Evolutionary conservation across 2,797 vertebrate genomes (phyloP).

Genomic region (Platalea minor): DNA sequence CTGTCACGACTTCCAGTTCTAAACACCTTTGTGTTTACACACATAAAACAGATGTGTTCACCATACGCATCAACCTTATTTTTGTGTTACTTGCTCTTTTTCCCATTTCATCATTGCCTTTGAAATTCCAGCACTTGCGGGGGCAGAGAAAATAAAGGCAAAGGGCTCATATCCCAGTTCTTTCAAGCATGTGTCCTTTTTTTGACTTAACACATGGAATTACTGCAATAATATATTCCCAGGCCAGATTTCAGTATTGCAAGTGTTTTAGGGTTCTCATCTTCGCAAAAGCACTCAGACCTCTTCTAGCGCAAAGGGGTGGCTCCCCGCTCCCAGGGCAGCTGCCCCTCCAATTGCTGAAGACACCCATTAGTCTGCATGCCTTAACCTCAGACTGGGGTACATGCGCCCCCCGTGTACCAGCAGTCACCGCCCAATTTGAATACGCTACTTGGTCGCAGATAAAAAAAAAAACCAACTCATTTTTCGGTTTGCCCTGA

Average conservation of each 20-base stretch:
- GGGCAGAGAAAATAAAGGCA: not conserved
- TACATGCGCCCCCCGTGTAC: rapidly evolving
- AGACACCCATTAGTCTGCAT: not conserved
- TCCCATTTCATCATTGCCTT: not conserved
- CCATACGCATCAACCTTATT: too few species aligned
- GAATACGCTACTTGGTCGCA: not conserved
- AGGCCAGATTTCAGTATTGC: not conserved
- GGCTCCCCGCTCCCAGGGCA: rapidly evolving
- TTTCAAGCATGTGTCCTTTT: not conserved
- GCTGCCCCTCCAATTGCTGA: too few species aligned
- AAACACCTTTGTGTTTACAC: not conserved
- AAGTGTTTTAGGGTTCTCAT: not conserved
- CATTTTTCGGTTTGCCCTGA: not conserved
- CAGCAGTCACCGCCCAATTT: not conserved
- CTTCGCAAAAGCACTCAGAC: not conserved
- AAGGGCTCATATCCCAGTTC: not conserved
- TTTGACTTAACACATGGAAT: not conserved
- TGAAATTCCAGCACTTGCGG: not conserved
- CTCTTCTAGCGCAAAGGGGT: not conserved
- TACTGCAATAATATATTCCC: not conserved
- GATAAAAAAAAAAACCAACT: not conserved
- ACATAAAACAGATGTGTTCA: not conserved
- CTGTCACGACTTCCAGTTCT: not conserved
- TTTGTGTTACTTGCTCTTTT: not conserved
- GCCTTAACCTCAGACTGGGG: not conserved